Evolutionary conservation across 2,888 invertebrate species (phyloP).

Genomic region (Heteromurus nitidus): DNA sequence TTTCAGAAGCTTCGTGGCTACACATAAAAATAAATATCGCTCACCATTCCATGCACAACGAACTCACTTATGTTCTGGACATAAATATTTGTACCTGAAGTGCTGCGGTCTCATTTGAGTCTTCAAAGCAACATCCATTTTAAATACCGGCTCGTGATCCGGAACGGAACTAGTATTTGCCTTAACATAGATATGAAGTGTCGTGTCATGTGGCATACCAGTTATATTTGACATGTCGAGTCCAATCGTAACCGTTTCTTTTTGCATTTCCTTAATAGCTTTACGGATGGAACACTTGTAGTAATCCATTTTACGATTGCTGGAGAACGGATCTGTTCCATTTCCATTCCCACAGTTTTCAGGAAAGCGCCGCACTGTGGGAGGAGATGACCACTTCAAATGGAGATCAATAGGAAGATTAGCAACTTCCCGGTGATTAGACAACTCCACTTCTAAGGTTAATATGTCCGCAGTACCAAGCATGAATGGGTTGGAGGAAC

Average conservation of each 20-base stretch:
- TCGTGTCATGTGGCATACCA: slow-evolving; percentile 18
- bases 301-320: slow-evolving; percentile 3
- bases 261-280: slow-evolving; percentile 50
- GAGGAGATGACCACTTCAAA: slow-evolving; percentile 56
- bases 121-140: slow-evolving; percentile 16
- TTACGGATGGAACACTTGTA: slow-evolving; percentile 43
- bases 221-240: slow-evolving; percentile 59
- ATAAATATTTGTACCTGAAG: slow-evolving; percentile 7
- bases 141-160: background rate
- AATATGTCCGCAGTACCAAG: slow-evolving; percentile 55
- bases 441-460: slow-evolving; percentile 55
- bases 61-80: background rate
- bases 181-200: slow-evolving; percentile 23
- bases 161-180: slow-evolving; percentile 55
- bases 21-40: background rate
- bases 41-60: background rate
- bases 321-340: too few species aligned
- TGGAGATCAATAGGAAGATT: slow-evolving; percentile 58
- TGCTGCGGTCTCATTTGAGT: slow-evolving; percentile 23
- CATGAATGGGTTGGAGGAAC: background rate
- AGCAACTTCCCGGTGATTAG: slow-evolving; percentile 60
- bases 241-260: slow-evolving; percentile 52
- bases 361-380: slow-evolving; percentile 34
- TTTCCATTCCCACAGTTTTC: slow-evolving; percentile 47
- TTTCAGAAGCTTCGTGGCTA: slow-evolving; percentile 7